These are phyloP conservation scores for Ceratosolen fusciceps DNA, from an alignment of 1,140 invertebrate genomes.

Conservation along the genomic window DNA sequence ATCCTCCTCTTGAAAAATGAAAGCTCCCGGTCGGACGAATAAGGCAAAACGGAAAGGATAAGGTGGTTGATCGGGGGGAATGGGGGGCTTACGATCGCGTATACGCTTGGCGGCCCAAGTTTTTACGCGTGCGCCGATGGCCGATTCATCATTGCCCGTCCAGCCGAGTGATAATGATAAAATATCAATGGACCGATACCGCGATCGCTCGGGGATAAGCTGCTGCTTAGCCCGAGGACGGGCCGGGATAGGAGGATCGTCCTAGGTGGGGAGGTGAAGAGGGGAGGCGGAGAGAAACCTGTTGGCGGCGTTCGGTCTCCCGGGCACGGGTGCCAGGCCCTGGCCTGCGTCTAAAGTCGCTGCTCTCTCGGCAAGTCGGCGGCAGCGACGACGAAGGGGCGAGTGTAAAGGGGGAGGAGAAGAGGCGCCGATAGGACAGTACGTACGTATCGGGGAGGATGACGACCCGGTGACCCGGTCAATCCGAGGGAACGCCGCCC, in stretches of 20 bases:
- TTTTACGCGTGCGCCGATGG: slow-evolving; percentile 2
- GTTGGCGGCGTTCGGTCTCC: not conserved
- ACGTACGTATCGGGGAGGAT: not conserved
- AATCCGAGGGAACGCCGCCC: not conserved
- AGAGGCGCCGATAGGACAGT: not conserved
- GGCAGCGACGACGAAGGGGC: not conserved
- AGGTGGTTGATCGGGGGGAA: not conserved
- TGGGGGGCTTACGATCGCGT: not conserved
- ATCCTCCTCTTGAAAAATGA: slow-evolving; percentile 30
- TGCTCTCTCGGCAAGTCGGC: not conserved
- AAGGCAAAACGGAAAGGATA: not conserved
- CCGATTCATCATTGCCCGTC: slow-evolving; percentile 23
- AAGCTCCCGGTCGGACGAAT: not conserved
- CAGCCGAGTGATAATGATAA: slow-evolving; percentile 33
- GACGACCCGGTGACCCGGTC: not conserved
- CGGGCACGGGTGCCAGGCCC: too few species aligned
- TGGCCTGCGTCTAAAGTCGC: too few species aligned
- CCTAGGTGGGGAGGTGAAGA: too few species aligned
- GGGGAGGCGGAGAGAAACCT: slow-evolving; percentile 20
- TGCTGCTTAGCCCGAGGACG: not conserved
- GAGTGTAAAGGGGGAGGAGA: not conserved
- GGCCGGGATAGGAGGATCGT: too few species aligned
- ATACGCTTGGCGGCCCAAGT: not conserved
- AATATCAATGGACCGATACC: slow-evolving; percentile 39
- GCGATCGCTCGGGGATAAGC: slow-evolving; percentile 23